phyloP scores from a whole-genome alignment of 2,797 vertebrate genomes.

The Myripristis murdjan region DNA sequence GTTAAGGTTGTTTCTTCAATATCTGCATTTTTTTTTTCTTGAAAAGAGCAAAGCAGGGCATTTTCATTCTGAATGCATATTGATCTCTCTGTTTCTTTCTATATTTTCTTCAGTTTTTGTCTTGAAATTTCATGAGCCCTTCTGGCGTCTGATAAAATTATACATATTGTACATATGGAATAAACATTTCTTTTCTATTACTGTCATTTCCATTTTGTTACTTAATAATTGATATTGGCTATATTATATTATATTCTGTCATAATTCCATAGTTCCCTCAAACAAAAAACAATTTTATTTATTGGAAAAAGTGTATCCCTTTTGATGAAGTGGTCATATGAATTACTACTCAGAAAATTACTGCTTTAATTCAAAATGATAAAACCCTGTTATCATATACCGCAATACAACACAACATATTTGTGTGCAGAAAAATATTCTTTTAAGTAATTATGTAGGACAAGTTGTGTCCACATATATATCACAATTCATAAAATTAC shows the following conservation, averaged over 20 bases:
- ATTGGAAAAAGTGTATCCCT: no score
- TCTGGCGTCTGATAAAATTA: slow-evolving; percentile 60
- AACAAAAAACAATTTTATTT: neutral
- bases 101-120: slow-evolving; percentile 12
- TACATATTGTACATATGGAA: slow-evolving; percentile 17
- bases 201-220: neutral
- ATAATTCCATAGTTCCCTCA: no score
- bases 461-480: no score
- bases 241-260: no score
- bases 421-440: no score
- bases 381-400: neutral
- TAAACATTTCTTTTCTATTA: slow-evolving; percentile 1
- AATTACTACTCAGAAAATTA: neutral
- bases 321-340: neutral
- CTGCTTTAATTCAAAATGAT: neutral
- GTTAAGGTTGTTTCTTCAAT: neutral
- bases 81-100: slow-evolving; percentile 15
- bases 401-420: no score
- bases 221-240: neutral
- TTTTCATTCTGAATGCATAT: slow-evolving; percentile 17
- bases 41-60: slow-evolving; percentile 6
- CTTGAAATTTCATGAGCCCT: slow-evolving; percentile 24
- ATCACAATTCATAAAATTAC: neutral
- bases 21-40: slow-evolving; percentile 7
- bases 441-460: no score